Conservation (phyloP, 1,140 invertebrate species). For the Leptinotarsa defecta region DNA sequence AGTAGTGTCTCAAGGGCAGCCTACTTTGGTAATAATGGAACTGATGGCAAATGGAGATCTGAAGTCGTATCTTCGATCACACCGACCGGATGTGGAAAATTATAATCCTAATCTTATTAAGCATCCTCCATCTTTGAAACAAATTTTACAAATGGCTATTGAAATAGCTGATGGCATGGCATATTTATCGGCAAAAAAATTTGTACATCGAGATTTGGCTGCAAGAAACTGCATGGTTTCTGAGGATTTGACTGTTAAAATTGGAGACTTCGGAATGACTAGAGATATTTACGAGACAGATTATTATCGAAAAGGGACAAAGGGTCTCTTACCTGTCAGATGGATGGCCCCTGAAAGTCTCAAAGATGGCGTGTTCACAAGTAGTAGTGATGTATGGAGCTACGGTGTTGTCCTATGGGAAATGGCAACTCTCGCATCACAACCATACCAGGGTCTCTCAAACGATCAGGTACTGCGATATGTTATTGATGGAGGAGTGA, state of each 20-base stretch:
- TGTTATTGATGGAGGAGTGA: constrained; percentile 87
- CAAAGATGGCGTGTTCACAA: constrained; percentile 92
- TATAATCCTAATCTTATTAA: constrained; percentile 53
- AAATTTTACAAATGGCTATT: constrained; percentile 84
- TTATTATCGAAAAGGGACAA: constrained; percentile 93
- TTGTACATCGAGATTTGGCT: constrained; percentile 95
- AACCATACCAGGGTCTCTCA: constrained; percentile 86
- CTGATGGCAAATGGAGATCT: constrained; percentile 95
- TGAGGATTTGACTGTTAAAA: constrained; percentile 89
- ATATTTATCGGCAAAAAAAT: constrained; percentile 91
- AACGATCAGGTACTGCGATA: constrained; percentile 76
- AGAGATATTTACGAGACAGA: constrained; percentile 97
- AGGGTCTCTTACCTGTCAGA: constrained; percentile 81
- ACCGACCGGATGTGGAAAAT: constrained; percentile 74
- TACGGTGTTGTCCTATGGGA: constrained; percentile 98
- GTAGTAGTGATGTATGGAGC: constrained; percentile 93
- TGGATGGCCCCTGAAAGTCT: constrained; percentile 94
- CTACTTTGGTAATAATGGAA: constrained; percentile 96
- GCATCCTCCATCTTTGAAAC: constrained; percentile 73
- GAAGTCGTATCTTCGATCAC: constrained; percentile 86
- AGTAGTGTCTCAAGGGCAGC: constrained; percentile 90
- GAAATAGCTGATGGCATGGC: constrained; percentile 99
- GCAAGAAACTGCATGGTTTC: constrained; percentile 97
- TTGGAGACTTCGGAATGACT: constrained; percentile 95
- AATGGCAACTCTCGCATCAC: constrained; percentile 94